Base-by-base conservation (phyloP, 2,113 vertebrate genomes). In the Varanus komodoensis region DNA sequence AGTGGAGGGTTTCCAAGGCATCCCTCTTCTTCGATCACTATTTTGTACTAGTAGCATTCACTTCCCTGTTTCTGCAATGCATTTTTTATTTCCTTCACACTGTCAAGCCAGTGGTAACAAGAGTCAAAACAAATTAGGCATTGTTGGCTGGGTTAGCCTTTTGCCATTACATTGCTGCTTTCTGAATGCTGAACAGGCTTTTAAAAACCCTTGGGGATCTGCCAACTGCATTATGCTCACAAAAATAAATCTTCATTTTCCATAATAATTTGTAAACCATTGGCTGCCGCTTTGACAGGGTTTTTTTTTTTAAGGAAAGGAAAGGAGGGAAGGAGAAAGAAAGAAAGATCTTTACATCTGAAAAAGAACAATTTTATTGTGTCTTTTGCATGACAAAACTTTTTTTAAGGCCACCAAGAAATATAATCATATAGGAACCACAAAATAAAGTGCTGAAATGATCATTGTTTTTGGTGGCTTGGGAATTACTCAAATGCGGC, bases 101-200 rank as follows among this genome's bases (percentile, higher is more conserved):
- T 90, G 77, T 87, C 95, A 96, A 96, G 87, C 80, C 93, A 94
- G 89, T 0, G 0, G 89, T 93, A 80, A 95, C 83, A 89, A 68
- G 84, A 95, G 86, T 95, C 85, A 93, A 95, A 95, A 95, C 73
- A 96, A 96, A 96, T 96, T 88, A 95, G 91, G 14, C 44, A 50
- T 34, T 91, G 64, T 92, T 89, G 92, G 71, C 9, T 91, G 29
- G 57, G 81, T 91, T 94, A 93, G 88, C 34, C 87, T 95, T 96
- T 90, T 95, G 48, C 69, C 69, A 84, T 29, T 87, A 89, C 64
- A 94, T 3, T 68, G 75, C 27, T 93, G 48, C 64, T 91, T 95
- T 38, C 81, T 89, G 90, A 95, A 93, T 88, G 75, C n/a, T 95
- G 82, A 95, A 88, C 78, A 94, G 77, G 19, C 12, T 86, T 69